phyloP scores from a whole-genome alignment of 1,140 invertebrate species.

The Phenacoccus solenopsis region DNA sequence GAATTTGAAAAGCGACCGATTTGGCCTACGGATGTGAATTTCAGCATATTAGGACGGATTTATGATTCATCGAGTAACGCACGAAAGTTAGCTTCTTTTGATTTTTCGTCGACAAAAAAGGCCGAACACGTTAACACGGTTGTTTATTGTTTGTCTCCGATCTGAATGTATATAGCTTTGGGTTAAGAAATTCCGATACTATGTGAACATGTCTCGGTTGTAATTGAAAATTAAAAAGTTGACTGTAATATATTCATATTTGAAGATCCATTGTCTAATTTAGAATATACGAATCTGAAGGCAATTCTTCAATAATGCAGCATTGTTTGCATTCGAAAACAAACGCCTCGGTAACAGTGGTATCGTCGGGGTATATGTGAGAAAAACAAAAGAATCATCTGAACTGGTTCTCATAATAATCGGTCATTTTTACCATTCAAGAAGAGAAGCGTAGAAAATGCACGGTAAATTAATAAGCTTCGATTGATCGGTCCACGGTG shows the following conservation, averaged over 20 bases:
- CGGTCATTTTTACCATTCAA: neutral
- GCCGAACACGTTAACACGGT: neutral
- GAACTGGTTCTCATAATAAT: conserved; percentile 2
- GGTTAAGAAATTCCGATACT: neutral
- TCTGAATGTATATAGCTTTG: conserved; percentile 2
- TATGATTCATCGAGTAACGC: neutral
- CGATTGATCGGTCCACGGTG: neutral
- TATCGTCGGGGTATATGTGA: neutral
- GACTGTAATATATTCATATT: neutral
- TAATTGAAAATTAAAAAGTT: conserved; percentile 4
- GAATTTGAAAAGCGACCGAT: no score
- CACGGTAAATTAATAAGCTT: neutral
- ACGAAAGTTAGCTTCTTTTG: neutral
- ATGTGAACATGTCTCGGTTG: neutral
- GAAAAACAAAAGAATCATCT: conserved; percentile 3
- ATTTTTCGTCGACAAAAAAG: neutral
- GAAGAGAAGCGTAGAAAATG: neutral
- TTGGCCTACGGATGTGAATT: neutral
- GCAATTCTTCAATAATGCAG: neutral
- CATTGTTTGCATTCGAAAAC: conserved; percentile 1
- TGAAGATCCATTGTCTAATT: neutral
- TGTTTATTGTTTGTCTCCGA: neutral
- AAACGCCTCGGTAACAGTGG: neutral
- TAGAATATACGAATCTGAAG: neutral
- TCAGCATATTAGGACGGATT: neutral